Conservation (phyloP, 2,888 invertebrate species). For the Eledona agricola region DNA sequence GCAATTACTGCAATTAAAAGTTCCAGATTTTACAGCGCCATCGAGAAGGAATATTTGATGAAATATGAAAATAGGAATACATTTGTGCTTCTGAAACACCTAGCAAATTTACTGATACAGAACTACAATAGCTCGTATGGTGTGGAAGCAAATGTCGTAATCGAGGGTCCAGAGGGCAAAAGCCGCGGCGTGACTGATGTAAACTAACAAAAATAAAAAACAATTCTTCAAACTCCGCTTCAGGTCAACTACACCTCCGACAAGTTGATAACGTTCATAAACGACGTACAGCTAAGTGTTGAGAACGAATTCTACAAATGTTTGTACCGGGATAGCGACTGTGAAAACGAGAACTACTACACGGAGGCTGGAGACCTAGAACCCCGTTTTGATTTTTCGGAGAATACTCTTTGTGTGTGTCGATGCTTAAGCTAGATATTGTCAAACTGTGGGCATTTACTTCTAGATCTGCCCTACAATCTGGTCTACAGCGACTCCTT, state of each 20-base stretch:
- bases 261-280: slow-evolving; percentile 45
- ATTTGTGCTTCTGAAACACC: neutral
- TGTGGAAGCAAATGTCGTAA: slow-evolving; percentile 6
- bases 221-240: neutral
- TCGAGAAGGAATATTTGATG: slow-evolving; percentile 49
- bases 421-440: no score
- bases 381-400: slow-evolving; percentile 4
- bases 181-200: slow-evolving; percentile 16
- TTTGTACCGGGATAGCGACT: slow-evolving; percentile 9
- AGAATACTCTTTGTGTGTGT: slow-evolving; percentile 29
- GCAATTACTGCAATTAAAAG: slow-evolving; percentile 52
- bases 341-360: slow-evolving; percentile 8
- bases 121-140: slow-evolving; percentile 7
- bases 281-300: slow-evolving; percentile 29
- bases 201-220: neutral
- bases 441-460: no score
- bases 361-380: neutral
- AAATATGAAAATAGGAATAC: slow-evolving; percentile 43
- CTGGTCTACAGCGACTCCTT: slow-evolving; percentile 50
- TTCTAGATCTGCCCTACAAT: slow-evolving; percentile 49
- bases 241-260: slow-evolving; percentile 41
- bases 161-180: slow-evolving; percentile 19
- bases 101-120: slow-evolving; percentile 4
- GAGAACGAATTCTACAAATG: slow-evolving; percentile 41
- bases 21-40: slow-evolving; percentile 45